These are phyloP conservation scores for Chamaea fasciata DNA, from an alignment of 2,113 vertebrate species.

Conservation along the genomic window DNA sequence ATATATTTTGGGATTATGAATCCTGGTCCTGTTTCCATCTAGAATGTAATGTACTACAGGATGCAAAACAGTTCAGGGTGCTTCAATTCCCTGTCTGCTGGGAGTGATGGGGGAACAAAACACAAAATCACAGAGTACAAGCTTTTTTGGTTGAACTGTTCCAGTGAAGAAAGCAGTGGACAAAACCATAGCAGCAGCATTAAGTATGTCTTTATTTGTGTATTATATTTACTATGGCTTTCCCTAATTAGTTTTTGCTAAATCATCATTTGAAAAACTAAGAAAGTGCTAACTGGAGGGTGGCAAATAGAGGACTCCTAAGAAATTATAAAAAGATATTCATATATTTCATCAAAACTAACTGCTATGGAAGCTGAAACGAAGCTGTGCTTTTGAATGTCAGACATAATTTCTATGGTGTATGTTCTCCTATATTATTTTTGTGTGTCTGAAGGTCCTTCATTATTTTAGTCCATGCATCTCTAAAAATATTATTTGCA, in stretches of 20 bases:
- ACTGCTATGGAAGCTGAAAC: not conserved
- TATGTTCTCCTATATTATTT: not conserved
- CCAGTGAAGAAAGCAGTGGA: not conserved
- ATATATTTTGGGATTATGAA: not conserved
- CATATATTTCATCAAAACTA: not conserved
- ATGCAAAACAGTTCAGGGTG: not conserved
- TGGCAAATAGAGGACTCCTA: not conserved
- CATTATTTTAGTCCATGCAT: not conserved
- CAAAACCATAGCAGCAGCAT: not conserved
- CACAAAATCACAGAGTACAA: not conserved
- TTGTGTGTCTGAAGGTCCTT: not conserved
- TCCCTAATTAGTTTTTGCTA: not conserved
- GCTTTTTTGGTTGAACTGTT: not conserved
- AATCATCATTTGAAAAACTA: not conserved
- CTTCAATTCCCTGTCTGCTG: not conserved
- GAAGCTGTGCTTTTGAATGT: not conserved
- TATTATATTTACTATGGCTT: not conserved
- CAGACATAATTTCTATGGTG: not conserved
- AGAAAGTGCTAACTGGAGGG: not conserved
- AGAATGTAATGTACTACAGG: not conserved
- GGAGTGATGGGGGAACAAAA: not conserved
- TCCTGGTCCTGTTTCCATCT: not conserved
- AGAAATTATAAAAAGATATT: not conserved
- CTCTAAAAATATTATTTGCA: not conserved
- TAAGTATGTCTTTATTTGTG: not conserved